phyloP scores from a whole-genome alignment of 2,888 invertebrate species.

The Acleris holmiana region DNA sequence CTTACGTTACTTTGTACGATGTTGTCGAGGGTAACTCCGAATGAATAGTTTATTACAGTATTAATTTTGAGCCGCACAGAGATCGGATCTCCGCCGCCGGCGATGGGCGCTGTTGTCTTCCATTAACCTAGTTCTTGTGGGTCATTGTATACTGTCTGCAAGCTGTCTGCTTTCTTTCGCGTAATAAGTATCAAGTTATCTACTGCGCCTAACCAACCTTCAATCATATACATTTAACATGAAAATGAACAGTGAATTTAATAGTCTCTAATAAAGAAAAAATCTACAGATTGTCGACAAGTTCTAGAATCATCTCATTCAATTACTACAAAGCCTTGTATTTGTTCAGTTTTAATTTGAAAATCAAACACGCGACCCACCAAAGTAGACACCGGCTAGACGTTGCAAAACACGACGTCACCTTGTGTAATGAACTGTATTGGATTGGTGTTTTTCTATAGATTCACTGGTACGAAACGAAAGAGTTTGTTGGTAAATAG shows the following conservation, averaged over 20 bases:
- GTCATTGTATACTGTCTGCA: conserved; percentile 76
- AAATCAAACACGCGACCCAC: conserved; percentile 19
- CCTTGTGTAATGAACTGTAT: conserved; percentile 45
- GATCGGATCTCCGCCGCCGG: conserved; percentile 67
- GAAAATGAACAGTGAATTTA: neutral
- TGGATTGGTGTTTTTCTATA: conserved; percentile 20
- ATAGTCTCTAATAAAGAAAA: neutral
- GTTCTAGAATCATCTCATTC: neutral
- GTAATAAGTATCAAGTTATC: conserved; percentile 40
- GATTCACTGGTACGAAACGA: conserved; percentile 2
- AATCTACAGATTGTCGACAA: neutral
- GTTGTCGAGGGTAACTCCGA: conserved; percentile 45
- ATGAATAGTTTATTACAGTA: conserved; percentile 62
- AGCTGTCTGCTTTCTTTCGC: conserved; percentile 81
- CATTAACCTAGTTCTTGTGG: conserved; percentile 78
- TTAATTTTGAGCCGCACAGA: conserved; percentile 62
- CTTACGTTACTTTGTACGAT: conserved; percentile 44
- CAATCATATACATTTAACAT: neutral
- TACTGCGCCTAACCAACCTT: neutral
- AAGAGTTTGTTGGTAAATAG: neutral
- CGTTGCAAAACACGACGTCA: conserved; percentile 45
- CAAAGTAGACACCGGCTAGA: conserved; percentile 51
- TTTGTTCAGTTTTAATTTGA: conserved; percentile 10
- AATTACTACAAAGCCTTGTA: conserved; percentile 2
- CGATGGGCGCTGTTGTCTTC: conserved; percentile 73